Percentiles rank a stretch among this genome's conserved stretches.
These are phyloP conservation scores for Zalophus californianus DNA, from an alignment of 2,797 vertebrate genomes.

Conservation along the genomic window DNA sequence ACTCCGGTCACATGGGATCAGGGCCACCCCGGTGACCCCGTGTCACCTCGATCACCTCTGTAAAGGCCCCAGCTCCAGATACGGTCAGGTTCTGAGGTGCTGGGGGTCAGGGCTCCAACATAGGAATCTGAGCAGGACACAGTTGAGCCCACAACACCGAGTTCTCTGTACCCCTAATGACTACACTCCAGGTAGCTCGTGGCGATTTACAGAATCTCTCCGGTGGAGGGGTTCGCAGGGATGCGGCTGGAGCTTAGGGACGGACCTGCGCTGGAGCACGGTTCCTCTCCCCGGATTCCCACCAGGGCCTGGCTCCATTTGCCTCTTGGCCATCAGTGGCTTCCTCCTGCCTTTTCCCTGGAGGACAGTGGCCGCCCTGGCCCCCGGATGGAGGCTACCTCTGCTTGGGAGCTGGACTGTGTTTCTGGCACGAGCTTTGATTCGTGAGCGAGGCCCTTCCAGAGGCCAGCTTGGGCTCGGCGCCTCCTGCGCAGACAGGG, in stretches of 20 bases:
- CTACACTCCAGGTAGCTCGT: accelerated
- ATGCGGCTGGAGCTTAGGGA: not conserved
- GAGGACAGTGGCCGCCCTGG: not conserved
- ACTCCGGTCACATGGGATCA: not conserved
- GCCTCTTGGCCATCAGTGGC: not conserved
- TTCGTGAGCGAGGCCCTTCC: not conserved
- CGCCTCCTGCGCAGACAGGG: accelerated
- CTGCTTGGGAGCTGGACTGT: accelerated
- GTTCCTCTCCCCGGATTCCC: accelerated
- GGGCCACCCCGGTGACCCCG: not conserved
- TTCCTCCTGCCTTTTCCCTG: not conserved
- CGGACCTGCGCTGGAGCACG: accelerated
- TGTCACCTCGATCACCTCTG: not conserved
- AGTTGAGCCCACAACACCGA: accelerated
- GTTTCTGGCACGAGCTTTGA: accelerated
- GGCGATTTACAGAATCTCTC: accelerated
- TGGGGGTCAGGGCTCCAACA: not conserved
- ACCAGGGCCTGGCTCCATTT: accelerated
- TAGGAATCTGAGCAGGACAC: not conserved
- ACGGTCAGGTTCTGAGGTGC: not conserved
- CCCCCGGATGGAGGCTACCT: accelerated
- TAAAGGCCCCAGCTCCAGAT: not conserved
- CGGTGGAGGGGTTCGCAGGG: accelerated
- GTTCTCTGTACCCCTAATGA: not conserved
- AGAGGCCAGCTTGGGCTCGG: not conserved